Percentiles rank a stretch among this genome's conserved stretches.
Conservation (phyloP, 1,140 invertebrate genomes). For the Brachionus sp. region DNA sequence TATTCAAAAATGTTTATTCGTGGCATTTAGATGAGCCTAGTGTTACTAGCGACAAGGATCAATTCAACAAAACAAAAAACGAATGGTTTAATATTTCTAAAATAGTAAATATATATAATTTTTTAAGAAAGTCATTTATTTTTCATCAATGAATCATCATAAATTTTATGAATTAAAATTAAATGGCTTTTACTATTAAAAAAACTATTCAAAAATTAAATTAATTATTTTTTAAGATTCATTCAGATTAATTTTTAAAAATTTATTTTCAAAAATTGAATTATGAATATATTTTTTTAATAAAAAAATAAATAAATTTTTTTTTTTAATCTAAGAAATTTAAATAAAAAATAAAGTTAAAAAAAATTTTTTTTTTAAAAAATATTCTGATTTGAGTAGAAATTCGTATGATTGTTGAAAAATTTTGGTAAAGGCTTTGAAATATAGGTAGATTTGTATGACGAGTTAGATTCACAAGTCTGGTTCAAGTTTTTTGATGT, state of each 20-base stretch:
- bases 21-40: conserved; percentile 38
- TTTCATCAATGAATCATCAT: too few relatives aligned
- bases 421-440: background rate
- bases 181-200: too few relatives aligned
- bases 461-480: background rate
- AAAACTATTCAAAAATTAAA: too few relatives aligned
- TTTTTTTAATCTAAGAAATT: background rate
- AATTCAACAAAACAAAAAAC: background rate
- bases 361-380: background rate
- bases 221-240: conserved; percentile 17
- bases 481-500: background rate
- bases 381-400: background rate
- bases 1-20: background rate
- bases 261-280: background rate
- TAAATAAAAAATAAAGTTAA: background rate
- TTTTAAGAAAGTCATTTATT: background rate
- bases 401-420: background rate
- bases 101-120: conserved; percentile 10
- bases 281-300: background rate
- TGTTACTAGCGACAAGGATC: background rate
- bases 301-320: background rate
- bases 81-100: conserved; percentile 7
- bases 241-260: background rate
- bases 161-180: too few relatives aligned
- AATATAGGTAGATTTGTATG: background rate